phyloP scores from a whole-genome alignment of 2,888 invertebrate genomes.

The Zelleria hepariella region DNA sequence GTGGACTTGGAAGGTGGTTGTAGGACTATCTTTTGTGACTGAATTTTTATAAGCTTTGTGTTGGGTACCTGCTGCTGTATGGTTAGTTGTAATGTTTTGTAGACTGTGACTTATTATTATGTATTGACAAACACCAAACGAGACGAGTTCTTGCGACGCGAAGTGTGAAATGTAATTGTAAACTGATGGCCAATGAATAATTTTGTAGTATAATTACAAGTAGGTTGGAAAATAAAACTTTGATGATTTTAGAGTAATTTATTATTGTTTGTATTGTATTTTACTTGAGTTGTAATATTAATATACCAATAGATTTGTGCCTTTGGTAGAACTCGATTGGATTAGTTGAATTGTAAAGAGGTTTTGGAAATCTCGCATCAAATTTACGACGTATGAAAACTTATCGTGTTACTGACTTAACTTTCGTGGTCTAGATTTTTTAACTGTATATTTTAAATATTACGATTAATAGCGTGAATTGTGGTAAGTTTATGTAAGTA shows the following conservation, averaged over 20 bases:
- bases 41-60: slow-evolving; percentile 39
- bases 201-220: neutral
- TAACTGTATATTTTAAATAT: neutral
- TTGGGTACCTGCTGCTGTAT: slow-evolving; percentile 40
- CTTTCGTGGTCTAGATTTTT: neutral
- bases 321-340: slow-evolving; percentile 2
- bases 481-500: slow-evolving; percentile 29
- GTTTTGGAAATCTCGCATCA: neutral
- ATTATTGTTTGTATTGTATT: slow-evolving; percentile 14
- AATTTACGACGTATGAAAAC: neutral
- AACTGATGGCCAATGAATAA: neutral
- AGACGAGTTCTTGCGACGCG: neutral
- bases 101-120: slow-evolving; percentile 23
- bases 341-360: neutral
- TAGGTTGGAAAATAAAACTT: slow-evolving; percentile 1
- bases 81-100: slow-evolving; percentile 40
- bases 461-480: neutral
- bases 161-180: neutral
- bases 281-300: slow-evolving; percentile 5
- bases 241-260: slow-evolving; percentile 13
- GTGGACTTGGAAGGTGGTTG: too few relatives aligned
- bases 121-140: slow-evolving; percentile 9
- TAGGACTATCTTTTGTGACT: slow-evolving; percentile 28
- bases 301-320: slow-evolving; percentile 3
- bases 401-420: neutral